Percentiles rank a stretch among this genome's conserved stretches.
Conservation (phyloP, 2,797 vertebrate species). For the Alca torda region DNA sequence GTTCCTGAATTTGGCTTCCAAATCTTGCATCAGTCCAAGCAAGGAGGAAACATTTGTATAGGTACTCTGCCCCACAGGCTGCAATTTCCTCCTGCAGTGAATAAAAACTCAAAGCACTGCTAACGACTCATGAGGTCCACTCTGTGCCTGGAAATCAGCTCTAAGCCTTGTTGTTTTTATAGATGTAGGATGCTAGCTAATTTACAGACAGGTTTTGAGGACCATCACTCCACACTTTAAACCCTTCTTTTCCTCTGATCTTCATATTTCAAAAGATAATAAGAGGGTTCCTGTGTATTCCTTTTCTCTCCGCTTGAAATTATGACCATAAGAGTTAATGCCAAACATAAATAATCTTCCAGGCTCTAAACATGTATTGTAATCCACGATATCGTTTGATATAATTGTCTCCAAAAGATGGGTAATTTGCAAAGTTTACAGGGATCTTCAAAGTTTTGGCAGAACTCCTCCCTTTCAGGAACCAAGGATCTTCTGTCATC, state of each 20-base stretch:
- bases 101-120: background rate
- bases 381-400: constrained; percentile 70
- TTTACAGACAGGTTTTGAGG: constrained; percentile 40
- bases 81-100: background rate
- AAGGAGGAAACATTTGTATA: constrained; percentile 9
- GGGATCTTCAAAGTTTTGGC: constrained; percentile 61
- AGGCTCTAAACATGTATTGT: constrained; percentile 68
- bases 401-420: constrained; percentile 67
- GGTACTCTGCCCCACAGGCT: background rate
- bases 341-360: constrained; percentile 71
- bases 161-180: constrained; percentile 34
- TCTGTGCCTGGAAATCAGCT: constrained; percentile 12
- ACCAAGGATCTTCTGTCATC: constrained; percentile 61
- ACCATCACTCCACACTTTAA: constrained; percentile 58
- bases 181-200: constrained; percentile 38
- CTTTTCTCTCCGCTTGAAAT: constrained; percentile 61
- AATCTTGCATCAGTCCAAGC: constrained; percentile 17
- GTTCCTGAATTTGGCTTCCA: background rate
- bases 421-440: constrained; percentile 66
- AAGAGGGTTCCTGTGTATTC: constrained; percentile 61
- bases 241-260: constrained; percentile 66
- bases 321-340: constrained; percentile 59
- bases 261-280: constrained; percentile 76
- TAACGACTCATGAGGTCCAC: background rate
- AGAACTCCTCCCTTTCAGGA: constrained; percentile 66